Conservation (phyloP, 2,113 vertebrate genomes). For the Oenanthe oenanthe region DNA sequence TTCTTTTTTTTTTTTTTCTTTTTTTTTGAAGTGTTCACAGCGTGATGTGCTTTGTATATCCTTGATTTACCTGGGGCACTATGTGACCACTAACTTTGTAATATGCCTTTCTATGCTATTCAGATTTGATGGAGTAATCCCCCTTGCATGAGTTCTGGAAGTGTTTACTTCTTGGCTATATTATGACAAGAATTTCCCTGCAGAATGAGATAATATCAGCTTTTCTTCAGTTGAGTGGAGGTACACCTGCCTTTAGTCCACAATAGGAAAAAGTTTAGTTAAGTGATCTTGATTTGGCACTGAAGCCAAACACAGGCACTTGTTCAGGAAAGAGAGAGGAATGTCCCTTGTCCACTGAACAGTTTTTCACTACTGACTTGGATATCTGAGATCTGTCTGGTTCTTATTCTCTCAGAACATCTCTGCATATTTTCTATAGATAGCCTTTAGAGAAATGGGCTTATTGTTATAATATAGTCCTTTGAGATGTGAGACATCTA, state of each 20-base stretch:
- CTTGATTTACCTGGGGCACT: background rate
- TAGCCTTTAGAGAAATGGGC: background rate
- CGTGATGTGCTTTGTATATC: background rate
- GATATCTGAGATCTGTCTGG: background rate
- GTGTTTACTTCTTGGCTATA: background rate
- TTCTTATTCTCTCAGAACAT: background rate
- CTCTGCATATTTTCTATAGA: background rate
- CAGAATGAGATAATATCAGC: background rate
- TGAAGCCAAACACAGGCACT: background rate
- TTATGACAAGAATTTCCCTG: background rate
- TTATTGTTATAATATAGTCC: background rate
- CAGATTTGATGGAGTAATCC: background rate
- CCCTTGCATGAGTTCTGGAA: background rate
- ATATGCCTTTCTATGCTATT: background rate
- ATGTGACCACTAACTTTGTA: background rate
- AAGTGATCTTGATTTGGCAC: background rate
- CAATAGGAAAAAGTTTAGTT: background rate
- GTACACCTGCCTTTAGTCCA: background rate
- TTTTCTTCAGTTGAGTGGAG: background rate
- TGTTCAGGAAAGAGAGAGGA: background rate
- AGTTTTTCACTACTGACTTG: background rate
- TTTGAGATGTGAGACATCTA: background rate
- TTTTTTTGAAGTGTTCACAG: background rate
- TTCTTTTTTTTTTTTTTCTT: background rate
- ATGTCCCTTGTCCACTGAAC: background rate